These are phyloP conservation scores for Morpho deidamia DNA, from an alignment of 2,888 invertebrate genomes.

Conservation along the genomic window DNA sequence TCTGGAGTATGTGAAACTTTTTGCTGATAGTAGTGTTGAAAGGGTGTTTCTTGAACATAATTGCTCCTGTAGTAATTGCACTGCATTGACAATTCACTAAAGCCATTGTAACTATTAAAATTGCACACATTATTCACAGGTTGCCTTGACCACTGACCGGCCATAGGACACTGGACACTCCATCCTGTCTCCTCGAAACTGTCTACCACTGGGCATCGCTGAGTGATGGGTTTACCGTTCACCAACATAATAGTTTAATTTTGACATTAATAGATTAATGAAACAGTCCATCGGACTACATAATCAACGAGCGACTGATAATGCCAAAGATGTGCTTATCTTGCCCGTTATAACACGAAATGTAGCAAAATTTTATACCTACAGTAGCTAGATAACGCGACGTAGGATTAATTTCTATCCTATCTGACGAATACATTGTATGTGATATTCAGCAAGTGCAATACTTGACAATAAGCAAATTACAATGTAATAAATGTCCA, in stretches of 20 bases:
- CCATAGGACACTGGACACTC: conserved; percentile 54
- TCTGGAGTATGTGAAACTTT: conserved; percentile 26
- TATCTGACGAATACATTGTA: background rate
- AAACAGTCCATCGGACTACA: conserved; percentile 64
- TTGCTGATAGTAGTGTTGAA: conserved; percentile 28
- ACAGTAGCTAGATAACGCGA: conserved; percentile 53
- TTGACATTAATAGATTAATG: conserved; percentile 22
- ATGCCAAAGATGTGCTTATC: conserved; percentile 66
- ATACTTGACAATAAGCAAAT: background rate
- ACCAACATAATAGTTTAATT: conserved; percentile 48
- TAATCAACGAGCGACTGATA: conserved; percentile 71
- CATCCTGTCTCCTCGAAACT: conserved; percentile 47
- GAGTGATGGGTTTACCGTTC: conserved; percentile 40
- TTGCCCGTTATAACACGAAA: conserved; percentile 48
- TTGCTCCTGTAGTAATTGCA: conserved; percentile 45
- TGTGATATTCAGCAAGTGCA: background rate
- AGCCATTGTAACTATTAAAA: conserved; percentile 39
- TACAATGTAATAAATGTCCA: no score
- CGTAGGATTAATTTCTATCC: conserved; percentile 22
- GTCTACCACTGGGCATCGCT: conserved; percentile 48
- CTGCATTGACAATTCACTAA: conserved; percentile 42
- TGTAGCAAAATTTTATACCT: conserved; percentile 64
- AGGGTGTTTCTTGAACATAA: conserved; percentile 33
- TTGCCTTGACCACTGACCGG: conserved; percentile 48
- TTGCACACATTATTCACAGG: conserved; percentile 36